These are phyloP conservation scores for Stegophylla sp. DNA, from an alignment of 2,888 invertebrate species.

Conservation along the genomic window DNA sequence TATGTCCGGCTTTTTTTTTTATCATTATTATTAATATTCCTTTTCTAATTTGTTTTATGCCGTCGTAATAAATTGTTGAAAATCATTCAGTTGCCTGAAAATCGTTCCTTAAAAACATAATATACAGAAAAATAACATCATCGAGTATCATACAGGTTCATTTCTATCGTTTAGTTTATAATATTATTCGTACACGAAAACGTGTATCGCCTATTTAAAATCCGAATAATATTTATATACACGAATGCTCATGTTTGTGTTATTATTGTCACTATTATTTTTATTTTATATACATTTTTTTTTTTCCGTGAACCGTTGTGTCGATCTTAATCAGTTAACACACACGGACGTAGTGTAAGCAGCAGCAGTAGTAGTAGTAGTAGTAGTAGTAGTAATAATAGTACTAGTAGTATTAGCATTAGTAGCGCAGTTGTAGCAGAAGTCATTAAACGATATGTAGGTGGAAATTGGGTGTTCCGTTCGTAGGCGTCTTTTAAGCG, in stretches of 20 bases:
- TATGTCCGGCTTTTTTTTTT: too few relatives aligned
- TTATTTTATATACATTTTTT: neutral
- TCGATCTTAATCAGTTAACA: constrained; percentile 29
- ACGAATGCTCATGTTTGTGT: neutral
- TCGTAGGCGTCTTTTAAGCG: constrained; percentile 27
- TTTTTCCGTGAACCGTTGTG: neutral
- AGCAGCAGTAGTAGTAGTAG: neutral
- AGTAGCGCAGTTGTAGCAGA: neutral
- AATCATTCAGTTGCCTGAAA: too few relatives aligned
- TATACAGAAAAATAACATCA: too few relatives aligned
- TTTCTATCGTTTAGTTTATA: too few relatives aligned
- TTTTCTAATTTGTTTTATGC: too few relatives aligned
- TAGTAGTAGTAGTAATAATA: neutral
- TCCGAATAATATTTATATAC: neutral
- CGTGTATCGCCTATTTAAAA: neutral
- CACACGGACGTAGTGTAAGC: neutral
- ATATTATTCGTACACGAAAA: neutral
- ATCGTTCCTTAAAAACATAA: too few relatives aligned
- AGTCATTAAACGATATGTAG: constrained; percentile 27
- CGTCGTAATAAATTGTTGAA: too few relatives aligned
- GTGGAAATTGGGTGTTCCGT: constrained; percentile 23
- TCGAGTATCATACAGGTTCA: too few relatives aligned
- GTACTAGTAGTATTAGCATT: neutral
- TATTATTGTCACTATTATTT: neutral
- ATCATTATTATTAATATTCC: too few relatives aligned